A percentile compares a stretch with the other conserved stretches of the same genome.
Conservation (phyloP, 1,140 invertebrate species). For the Drosophila subobscura region DNA sequence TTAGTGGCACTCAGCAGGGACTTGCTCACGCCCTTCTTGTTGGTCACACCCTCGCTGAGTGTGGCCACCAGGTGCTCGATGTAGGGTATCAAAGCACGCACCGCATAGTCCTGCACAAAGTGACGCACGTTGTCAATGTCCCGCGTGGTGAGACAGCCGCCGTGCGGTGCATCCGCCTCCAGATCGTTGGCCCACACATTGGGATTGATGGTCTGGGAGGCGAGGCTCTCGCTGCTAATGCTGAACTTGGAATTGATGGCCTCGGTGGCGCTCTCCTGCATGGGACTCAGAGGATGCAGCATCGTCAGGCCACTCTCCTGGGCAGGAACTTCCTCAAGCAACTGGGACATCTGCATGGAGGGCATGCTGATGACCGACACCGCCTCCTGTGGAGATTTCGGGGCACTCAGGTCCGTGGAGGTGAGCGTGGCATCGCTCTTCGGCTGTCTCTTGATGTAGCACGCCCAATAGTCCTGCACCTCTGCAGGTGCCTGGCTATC, state of each 20-base stretch:
- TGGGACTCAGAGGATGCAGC: conserved; percentile 87
- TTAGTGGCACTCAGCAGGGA: conserved; percentile 97
- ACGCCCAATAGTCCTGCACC: conserved; percentile 92
- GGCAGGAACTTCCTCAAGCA: conserved; percentile 54
- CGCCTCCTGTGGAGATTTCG: conserved; percentile 86
- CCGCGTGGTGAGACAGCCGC: conserved; percentile 89
- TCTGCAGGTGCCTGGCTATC: conserved; percentile 85
- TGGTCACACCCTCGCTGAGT: conserved; percentile 93
- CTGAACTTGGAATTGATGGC: conserved; percentile 84
- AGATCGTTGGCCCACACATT: conserved; percentile 86
- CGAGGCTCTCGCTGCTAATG: conserved; percentile 85
- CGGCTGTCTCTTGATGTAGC: conserved; percentile 88
- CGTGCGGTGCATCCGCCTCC: conserved; percentile 86
- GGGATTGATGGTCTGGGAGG: conserved; percentile 84
- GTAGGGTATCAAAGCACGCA: conserved; percentile 94
- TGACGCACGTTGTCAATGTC: conserved; percentile 93
- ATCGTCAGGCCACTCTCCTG: conserved; percentile 69
- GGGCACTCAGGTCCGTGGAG: conserved; percentile 87
- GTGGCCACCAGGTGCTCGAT: conserved; percentile 93
- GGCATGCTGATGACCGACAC: conserved; percentile 85
- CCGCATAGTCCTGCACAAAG: conserved; percentile 94
- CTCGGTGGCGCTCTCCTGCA: conserved; percentile 81
- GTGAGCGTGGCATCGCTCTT: conserved; percentile 84
- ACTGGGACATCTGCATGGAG: conserved; percentile 71
- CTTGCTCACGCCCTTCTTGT: conserved; percentile 95